A percentile compares a stretch with the other conserved stretches of the same genome.
Evolutionary conservation across 2,888 invertebrate species (phyloP).

Genomic region (Abrostola triplasia): DNA sequence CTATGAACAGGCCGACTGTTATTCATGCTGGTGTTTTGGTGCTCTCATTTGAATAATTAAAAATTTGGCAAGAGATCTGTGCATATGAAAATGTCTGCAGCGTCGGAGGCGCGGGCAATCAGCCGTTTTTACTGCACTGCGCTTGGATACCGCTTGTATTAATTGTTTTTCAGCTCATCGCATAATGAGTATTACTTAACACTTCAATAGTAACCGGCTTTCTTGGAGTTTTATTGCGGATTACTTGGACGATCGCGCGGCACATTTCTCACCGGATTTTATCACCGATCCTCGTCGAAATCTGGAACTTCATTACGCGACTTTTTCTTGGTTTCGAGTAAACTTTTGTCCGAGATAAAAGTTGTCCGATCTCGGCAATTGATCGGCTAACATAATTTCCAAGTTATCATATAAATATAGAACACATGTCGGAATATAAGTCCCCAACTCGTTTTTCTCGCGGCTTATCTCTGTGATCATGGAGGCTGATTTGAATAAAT

Average conservation of each 20-base stretch:
- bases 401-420: constrained; percentile 43
- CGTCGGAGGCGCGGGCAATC: constrained; percentile 57
- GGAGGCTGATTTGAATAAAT: constrained; percentile 44
- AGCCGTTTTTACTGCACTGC: constrained; percentile 72
- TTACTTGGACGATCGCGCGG: constrained; percentile 34
- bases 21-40: constrained; percentile 60
- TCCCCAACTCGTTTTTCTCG: constrained; percentile 36
- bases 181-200: constrained; percentile 66
- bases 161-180: constrained; percentile 65
- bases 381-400: constrained; percentile 40
- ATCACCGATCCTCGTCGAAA: constrained; percentile 42
- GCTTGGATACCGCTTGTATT: constrained; percentile 55
- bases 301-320: constrained; percentile 51
- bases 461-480: constrained; percentile 37
- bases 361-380: constrained; percentile 37
- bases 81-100: constrained; percentile 65
- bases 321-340: constrained; percentile 37
- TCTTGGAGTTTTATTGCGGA: constrained; percentile 52
- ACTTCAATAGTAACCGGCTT: constrained; percentile 58
- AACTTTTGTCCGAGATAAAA: constrained; percentile 44
- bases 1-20: constrained; percentile 53
- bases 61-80: constrained; percentile 70
- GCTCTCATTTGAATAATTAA: constrained; percentile 74
- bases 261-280: constrained; percentile 45
- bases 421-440: constrained; percentile 39